Percentiles rank a stretch among this genome's conserved stretches.
These are phyloP conservation scores for Caranx melampygus DNA, from an alignment of 2,113 vertebrate genomes.

Conservation along the genomic window DNA sequence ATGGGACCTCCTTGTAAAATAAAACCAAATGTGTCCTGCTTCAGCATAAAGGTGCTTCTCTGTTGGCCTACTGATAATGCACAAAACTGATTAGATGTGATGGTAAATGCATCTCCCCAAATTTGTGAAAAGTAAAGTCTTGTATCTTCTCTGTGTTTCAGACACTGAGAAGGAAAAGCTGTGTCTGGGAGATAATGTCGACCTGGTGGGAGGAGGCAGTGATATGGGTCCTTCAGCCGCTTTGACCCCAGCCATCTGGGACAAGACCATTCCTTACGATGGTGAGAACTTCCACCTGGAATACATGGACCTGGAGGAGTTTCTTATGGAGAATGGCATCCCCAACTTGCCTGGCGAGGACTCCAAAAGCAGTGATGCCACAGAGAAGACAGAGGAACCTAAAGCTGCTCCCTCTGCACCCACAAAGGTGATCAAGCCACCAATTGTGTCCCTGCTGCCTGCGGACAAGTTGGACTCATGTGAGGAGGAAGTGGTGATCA, in stretches of 20 bases:
- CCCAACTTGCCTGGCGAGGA: conserved; percentile 79
- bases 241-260: conserved; percentile 96
- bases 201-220: conserved; percentile 54
- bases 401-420: neutral
- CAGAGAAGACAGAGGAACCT: conserved; percentile 51
- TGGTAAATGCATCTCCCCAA: too few species aligned
- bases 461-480: conserved; percentile 74
- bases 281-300: conserved; percentile 96
- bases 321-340: conserved; percentile 96
- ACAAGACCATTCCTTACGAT: conserved; percentile 94
- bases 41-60: neutral
- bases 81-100: neutral
- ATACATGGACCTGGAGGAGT: conserved; percentile 99
- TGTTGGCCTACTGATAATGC: too few species aligned
- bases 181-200: conserved; percentile 45
- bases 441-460: conserved; percentile 61
- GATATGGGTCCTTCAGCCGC: conserved; percentile 91
- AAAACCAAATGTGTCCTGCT: neutral
- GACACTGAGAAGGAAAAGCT: conserved; percentile 83
- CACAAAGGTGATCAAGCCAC: neutral
- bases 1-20: too few species aligned
- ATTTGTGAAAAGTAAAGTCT: neutral
- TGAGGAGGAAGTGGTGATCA: conserved; percentile 75
- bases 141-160: conserved; percentile 51
- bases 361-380: neutral